A percentile compares a stretch with the other conserved stretches of the same genome.
Conservation (phyloP, 2,113 vertebrate species). For the Conger conger region DNA sequence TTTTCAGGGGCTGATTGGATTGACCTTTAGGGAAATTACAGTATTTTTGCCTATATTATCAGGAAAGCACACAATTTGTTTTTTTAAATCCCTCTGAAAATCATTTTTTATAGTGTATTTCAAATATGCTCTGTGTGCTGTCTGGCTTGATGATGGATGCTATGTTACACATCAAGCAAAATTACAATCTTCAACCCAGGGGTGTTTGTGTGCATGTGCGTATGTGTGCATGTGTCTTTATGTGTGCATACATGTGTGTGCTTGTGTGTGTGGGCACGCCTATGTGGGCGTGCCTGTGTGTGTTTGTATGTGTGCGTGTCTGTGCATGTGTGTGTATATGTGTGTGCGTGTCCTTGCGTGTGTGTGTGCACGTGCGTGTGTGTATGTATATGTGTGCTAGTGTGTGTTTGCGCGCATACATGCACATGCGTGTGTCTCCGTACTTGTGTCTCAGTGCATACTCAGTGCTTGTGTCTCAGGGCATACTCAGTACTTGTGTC, state of each 20-base stretch:
- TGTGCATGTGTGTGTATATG: too few relatives aligned
- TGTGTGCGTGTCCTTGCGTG: too few relatives aligned
- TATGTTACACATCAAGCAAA: too few relatives aligned
- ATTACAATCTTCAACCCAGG: too few relatives aligned
- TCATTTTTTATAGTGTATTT: background rate
- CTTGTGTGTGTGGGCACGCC: background rate
- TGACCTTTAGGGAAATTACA: background rate
- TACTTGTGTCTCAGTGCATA: background rate
- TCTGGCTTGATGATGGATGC: background rate
- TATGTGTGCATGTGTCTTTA: background rate
- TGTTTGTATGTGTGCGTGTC: too few relatives aligned
- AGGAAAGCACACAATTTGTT: background rate
- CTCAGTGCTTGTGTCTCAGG: background rate
- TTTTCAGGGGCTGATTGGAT: background rate
- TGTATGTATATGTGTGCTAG: background rate
- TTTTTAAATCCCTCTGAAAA: background rate
- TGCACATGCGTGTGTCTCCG: background rate
- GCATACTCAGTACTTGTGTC: background rate
- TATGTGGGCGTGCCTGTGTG: background rate
- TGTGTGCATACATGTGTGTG: too few relatives aligned
- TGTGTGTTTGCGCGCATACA: background rate
- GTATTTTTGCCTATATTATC: too few relatives aligned
- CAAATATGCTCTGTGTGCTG: background rate
- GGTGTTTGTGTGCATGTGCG: too few relatives aligned
- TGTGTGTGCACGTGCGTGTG: background rate